Evolutionary conservation across 1,140 invertebrate genomes (phyloP).

Genomic region (Ericerus pela): DNA sequence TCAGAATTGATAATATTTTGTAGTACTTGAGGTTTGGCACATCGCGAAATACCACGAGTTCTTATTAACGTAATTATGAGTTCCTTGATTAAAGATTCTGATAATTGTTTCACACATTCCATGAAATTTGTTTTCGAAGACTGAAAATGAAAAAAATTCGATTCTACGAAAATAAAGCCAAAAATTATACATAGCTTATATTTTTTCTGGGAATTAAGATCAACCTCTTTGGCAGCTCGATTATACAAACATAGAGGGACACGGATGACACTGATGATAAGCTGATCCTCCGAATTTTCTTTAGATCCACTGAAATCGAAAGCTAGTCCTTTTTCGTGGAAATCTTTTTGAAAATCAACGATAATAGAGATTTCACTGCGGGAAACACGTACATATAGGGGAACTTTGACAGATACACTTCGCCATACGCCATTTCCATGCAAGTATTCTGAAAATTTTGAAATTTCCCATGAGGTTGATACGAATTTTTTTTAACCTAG

Average conservation of each 20-base stretch:
- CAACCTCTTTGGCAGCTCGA: background rate
- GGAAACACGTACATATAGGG: background rate
- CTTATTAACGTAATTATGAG: no score
- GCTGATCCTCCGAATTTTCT: background rate
- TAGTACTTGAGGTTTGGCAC: background rate
- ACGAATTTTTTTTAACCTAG: background rate
- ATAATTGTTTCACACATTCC: background rate
- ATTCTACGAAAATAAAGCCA: background rate
- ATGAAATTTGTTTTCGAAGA: background rate
- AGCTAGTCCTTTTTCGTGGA: background rate
- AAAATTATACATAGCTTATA: background rate
- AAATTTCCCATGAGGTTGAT: no score
- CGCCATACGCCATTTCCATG: background rate
- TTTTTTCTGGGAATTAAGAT: background rate
- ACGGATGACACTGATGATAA: background rate
- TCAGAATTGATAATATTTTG: background rate
- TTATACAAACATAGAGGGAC: slow-evolving; percentile 1
- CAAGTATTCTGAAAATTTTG: background rate
- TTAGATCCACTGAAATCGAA: background rate
- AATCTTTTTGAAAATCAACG: background rate
- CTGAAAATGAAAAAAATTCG: no score
- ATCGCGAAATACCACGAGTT: no score
- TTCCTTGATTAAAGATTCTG: background rate
- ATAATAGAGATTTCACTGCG: background rate
- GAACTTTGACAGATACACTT: background rate